A percentile compares a stretch with the other conserved stretches of the same genome.
Conservation (phyloP, 1,140 invertebrate species). For the Lucilia sericata region DNA sequence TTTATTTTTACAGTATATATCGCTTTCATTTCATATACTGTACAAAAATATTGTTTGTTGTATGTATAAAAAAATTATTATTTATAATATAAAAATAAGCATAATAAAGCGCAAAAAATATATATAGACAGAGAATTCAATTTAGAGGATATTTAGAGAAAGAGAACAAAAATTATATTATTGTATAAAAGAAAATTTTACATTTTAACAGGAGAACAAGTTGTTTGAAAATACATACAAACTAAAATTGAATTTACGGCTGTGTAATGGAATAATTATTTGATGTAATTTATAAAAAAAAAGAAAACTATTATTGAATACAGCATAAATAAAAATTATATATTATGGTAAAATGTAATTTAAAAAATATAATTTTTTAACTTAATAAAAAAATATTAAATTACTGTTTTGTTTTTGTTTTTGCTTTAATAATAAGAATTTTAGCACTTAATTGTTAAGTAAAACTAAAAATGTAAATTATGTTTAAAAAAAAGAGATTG, state of each 20-base stretch:
- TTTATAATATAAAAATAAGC: conserved; percentile 28
- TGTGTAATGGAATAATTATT: neutral
- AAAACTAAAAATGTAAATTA: neutral
- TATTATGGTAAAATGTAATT: conserved; percentile 4
- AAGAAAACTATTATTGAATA: conserved; percentile 6
- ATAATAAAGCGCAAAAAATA: conserved; percentile 41
- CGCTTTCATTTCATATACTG: neutral
- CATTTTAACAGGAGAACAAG: neutral
- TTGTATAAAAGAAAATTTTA: neutral
- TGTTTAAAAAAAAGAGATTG: conserved; percentile 5
- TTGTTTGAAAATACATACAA: neutral
- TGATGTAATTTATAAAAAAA: neutral
- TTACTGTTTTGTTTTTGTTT: neutral
- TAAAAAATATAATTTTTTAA: neutral
- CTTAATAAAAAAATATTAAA: conserved; percentile 7
- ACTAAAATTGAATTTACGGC: conserved; percentile 1
- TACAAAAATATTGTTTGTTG: neutral
- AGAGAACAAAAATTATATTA: neutral
- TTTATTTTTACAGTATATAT: conserved; percentile 34
- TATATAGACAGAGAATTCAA: neutral
- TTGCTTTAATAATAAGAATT: neutral
- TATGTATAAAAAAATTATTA: conserved; percentile 29
- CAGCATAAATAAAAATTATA: conserved; percentile 15
- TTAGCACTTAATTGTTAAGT: conserved; percentile 9
- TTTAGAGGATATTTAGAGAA: neutral